Conservation (phyloP, 2,888 invertebrate genomes). For the Lithodes maja region DNA sequence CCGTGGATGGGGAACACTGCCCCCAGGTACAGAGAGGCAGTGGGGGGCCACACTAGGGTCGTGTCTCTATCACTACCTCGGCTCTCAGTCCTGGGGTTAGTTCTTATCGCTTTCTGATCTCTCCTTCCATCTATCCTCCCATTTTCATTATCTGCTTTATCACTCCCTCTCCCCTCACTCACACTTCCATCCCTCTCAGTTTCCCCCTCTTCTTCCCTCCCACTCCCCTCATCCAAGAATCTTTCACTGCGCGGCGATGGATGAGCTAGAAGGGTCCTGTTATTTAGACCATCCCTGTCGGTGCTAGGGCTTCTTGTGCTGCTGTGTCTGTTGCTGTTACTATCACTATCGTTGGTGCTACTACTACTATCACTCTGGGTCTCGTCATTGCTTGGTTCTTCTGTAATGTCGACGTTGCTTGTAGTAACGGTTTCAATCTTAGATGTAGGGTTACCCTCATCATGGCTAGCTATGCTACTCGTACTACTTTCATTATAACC, state of each 20-base stretch:
- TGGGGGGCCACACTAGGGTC: conserved; percentile 36
- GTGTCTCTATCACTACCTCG: background rate
- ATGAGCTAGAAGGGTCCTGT: background rate
- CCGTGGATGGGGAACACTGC: conserved; percentile 57
- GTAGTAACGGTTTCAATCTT: too few species aligned
- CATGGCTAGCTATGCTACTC: too few species aligned
- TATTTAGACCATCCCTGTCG: background rate
- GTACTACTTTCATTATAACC: background rate
- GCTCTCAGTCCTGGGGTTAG: background rate
- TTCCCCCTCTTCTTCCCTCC: too few species aligned
- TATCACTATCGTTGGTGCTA: background rate
- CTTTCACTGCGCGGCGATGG: too few species aligned
- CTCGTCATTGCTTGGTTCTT: too few species aligned
- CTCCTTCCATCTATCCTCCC: background rate
- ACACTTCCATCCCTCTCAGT: background rate
- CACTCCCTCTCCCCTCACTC: background rate
- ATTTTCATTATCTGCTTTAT: background rate
- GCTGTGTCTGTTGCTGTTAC: background rate
- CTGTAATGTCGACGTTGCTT: too few species aligned
- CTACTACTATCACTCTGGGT: background rate
- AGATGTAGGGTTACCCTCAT: too few species aligned
- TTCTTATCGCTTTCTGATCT: background rate
- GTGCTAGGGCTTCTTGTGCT: background rate
- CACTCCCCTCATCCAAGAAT: too few species aligned
- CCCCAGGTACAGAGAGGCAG: conserved; percentile 51